Percentiles rank a stretch among this genome's conserved stretches.
Evolutionary conservation across 2,888 invertebrate genomes (phyloP).

Genomic region (Drosophila cracens): DNA sequence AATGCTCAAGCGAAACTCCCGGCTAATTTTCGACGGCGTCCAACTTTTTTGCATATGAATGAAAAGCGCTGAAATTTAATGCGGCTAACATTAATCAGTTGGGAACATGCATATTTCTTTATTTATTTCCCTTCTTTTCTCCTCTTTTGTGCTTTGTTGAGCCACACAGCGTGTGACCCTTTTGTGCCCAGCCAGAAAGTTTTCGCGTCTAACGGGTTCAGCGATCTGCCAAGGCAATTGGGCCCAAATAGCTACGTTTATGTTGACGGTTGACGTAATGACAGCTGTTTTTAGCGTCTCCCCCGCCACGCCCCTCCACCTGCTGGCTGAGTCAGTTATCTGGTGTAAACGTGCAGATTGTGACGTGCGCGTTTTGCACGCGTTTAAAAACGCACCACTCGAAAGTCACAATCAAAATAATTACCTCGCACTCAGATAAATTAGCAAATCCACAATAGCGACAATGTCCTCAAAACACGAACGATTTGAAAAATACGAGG

Average conservation of each 20-base stretch:
- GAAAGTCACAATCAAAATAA: slow-evolving; percentile 47
- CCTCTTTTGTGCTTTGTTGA: not conserved
- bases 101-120: slow-evolving; percentile 26
- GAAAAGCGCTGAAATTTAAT: slow-evolving; percentile 71
- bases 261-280: not conserved
- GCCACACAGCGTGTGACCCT: slow-evolving; percentile 10
- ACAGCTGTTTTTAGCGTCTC: not conserved
- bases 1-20: slow-evolving; percentile 30
- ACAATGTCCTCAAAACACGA: not conserved
- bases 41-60: slow-evolving; percentile 72
- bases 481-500: not conserved
- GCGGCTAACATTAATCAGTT: slow-evolving; percentile 64
- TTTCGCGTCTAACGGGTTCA: not conserved
- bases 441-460: slow-evolving; percentile 41
- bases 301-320: not conserved
- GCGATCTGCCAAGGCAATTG: slow-evolving; percentile 2
- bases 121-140: not conserved
- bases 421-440: slow-evolving; percentile 56
- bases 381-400: slow-evolving; percentile 40
- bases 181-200: not conserved
- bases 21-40: slow-evolving; percentile 22
- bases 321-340: not conserved
- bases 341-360: slow-evolving; percentile 36
- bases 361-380: slow-evolving; percentile 44
- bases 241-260: not conserved